Evolutionary conservation across 2,888 invertebrate genomes (phyloP), one percentile per base, ranked within the genome.

Genomic region (Perizoma affinitatum): DNA sequence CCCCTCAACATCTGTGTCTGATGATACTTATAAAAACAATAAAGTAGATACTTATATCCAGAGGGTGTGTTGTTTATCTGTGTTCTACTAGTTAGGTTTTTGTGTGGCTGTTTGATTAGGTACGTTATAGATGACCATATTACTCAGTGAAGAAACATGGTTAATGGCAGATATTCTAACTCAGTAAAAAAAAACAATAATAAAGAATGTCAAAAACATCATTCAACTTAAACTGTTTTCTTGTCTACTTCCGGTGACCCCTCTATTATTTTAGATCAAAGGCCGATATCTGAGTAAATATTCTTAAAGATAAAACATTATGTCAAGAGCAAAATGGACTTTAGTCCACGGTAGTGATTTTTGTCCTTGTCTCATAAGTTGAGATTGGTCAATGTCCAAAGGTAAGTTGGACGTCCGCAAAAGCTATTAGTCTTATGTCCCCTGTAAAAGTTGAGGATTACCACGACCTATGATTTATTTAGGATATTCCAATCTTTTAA

Each of bases 271-370:
- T 54, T 58, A 65, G 73, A 78, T 78, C 76, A 78, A 77, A 80
- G 73, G 58, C 52, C 22, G 48, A 49, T 46, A 69, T 58, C 59
- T 67, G 70, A 72, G 65, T 67, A 72, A 74, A 75, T 73, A 74
- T 71, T 68, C 62, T 69, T 60, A 69, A 71, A 76, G 76, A 77
- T 75, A 77, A 83, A 85, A 82, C 62, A 73, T 72, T 68, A 83
- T 78, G 87, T 87, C 87, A 84, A 79, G 72, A 80, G 70, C 87
- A 86, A 84, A 86, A 84, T 82, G 76, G 79, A 77, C 75, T 75
- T 70, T 65, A 69, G 33, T 40, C 38, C 58, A 22, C 68, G 73
- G 61, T 58, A 63, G 58, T 72, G 72, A 75, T 78, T 74, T 77
- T 81, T 74, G 70, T 71, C 67, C 68, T 70, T 63, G 65, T 61